Conservation (phyloP, 2,113 vertebrate genomes). For the Etia nguti region DNA sequence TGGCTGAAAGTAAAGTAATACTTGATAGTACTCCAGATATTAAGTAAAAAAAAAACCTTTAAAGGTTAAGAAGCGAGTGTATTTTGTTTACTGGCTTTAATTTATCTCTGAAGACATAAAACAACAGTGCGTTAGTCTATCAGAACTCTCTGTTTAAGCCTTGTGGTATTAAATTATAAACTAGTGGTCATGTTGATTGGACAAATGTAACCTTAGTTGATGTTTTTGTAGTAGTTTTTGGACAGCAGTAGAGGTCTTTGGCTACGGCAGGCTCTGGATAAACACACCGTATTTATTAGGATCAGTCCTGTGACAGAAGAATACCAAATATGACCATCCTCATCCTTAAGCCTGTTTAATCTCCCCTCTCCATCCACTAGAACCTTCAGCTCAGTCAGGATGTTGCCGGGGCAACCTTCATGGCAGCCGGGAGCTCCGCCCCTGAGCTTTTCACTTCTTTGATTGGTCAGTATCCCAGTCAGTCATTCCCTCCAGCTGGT, state of each 20-base stretch:
- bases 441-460: slow-evolving; percentile 79
- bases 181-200: not conserved
- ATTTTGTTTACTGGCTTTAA: not conserved
- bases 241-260: not conserved
- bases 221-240: not conserved
- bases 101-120: not conserved
- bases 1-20: not conserved
- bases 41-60: not conserved
- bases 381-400: slow-evolving; percentile 78
- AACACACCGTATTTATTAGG: not conserved
- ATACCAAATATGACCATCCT: not conserved
- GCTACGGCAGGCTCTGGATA: not conserved
- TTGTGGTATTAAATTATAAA: not conserved
- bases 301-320: not conserved
- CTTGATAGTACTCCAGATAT: not conserved
- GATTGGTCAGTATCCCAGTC: slow-evolving; percentile 70
- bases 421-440: slow-evolving; percentile 80
- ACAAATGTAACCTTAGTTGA: not conserved
- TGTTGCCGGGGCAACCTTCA: slow-evolving; percentile 79
- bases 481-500: not conserved
- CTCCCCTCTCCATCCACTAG: slow-evolving; percentile 30
- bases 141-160: not conserved
- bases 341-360: not conserved
- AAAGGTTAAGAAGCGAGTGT: not conserved
- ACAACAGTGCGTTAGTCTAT: not conserved